Percentiles rank a stretch among this genome's conserved stretches.
Conservation (phyloP, 2,113 vertebrate species). For the Catharus bicknelli region DNA sequence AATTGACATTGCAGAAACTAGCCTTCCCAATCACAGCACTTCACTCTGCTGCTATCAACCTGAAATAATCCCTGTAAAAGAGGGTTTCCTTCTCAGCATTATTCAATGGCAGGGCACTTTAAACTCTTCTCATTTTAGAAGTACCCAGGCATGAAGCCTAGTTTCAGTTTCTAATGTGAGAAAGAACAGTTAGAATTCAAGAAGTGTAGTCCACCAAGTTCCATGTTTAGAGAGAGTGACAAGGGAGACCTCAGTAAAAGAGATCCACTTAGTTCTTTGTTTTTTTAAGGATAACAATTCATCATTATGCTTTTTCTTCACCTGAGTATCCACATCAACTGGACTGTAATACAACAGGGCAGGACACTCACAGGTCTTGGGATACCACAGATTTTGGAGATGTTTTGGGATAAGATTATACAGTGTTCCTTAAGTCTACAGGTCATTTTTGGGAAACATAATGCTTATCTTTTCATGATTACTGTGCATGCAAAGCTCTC, state of each 20-base stretch:
- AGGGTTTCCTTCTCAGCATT: neutral
- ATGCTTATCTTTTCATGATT: neutral
- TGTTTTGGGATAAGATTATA: neutral
- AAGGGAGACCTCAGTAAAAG: neutral
- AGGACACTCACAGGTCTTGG: neutral
- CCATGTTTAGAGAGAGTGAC: neutral
- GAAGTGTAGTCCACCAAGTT: neutral
- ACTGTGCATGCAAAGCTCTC: neutral
- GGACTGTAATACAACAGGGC: neutral
- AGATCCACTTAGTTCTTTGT: neutral
- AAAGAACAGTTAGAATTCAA: neutral
- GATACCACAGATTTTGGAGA: neutral
- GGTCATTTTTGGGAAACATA: neutral
- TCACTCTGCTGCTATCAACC: neutral
- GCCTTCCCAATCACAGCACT: neutral
- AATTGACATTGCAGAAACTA: neutral
- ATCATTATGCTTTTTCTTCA: neutral
- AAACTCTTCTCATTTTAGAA: neutral
- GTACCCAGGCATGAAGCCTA: neutral
- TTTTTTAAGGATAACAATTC: neutral
- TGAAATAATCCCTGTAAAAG: neutral
- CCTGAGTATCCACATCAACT: neutral
- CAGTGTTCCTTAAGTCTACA: neutral
- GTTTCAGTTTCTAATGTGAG: neutral
- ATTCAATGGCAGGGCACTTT: neutral